These are phyloP conservation scores for Centropus unirufus DNA, from an alignment of 2,113 vertebrate genomes.

Conservation along the genomic window DNA sequence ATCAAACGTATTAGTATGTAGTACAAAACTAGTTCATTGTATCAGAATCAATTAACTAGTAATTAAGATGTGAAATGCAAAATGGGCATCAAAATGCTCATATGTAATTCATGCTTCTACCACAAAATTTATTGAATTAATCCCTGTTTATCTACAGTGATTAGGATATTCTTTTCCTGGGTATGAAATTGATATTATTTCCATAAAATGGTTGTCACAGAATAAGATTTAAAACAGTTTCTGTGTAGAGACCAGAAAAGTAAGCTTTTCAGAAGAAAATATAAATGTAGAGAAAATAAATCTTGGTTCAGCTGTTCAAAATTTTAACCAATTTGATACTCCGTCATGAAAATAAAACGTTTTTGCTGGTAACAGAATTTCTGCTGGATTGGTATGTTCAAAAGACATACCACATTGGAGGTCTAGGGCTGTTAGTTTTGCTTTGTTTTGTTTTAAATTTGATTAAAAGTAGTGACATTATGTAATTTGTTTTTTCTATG, in stretches of 20 bases:
- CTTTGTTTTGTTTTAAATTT: not conserved
- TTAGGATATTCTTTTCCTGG: not conserved
- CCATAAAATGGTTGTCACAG: not conserved
- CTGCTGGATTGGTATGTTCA: not conserved
- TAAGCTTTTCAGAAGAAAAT: not conserved
- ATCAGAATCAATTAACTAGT: not conserved
- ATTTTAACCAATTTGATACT: not conserved
- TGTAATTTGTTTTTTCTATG: not conserved
- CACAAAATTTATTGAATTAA: not conserved
- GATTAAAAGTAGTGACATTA: not conserved
- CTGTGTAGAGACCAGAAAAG: not conserved
- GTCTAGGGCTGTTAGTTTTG: not conserved
- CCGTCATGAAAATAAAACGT: not conserved
- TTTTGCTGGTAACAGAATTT: not conserved
- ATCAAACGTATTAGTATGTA: accelerated
- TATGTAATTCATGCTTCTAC: not conserved
- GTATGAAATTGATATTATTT: not conserved
- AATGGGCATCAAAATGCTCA: not conserved
- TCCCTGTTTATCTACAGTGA: not conserved
- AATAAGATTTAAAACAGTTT: not conserved
- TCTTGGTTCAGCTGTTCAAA: not conserved
- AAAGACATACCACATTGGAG: not conserved
- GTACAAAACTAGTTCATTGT: not conserved
- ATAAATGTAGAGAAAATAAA: not conserved
- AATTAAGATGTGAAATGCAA: not conserved